Evolutionary conservation across 1,140 invertebrate genomes (phyloP).

Genomic region (Eupristina koningsbergeri): DNA sequence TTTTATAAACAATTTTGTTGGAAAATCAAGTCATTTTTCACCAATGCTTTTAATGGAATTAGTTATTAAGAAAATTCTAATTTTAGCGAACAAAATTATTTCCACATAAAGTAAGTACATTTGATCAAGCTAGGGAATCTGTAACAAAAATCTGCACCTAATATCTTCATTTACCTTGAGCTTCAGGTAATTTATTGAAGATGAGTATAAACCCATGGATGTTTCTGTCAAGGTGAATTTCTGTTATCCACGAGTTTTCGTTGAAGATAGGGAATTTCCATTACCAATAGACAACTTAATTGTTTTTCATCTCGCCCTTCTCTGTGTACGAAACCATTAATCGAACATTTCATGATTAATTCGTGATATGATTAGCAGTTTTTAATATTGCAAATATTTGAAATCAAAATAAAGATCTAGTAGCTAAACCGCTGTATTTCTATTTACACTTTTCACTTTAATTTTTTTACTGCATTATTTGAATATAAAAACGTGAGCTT

Average conservation of each 20-base stretch:
- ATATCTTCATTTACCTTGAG: conserved; percentile 20
- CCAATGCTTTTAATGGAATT: too few species aligned
- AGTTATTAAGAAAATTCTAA: too few species aligned
- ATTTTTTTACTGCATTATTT: not conserved
- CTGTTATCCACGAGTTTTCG: conserved; percentile 56
- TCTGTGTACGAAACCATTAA: conserved; percentile 56
- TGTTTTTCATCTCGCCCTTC: conserved; percentile 69
- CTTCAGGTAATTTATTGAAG: conserved; percentile 34
- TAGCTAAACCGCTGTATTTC: not conserved
- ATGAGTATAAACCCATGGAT: not conserved
- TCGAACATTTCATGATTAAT: not conserved
- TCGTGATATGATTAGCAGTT: not conserved
- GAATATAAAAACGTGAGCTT: not conserved
- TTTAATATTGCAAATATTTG: not conserved
- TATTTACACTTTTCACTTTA: not conserved
- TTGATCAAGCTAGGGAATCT: conserved; percentile 8
- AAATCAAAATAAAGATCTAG: not conserved
- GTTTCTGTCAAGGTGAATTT: not conserved
- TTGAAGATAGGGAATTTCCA: conserved; percentile 60
- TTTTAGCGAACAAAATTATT: not conserved
- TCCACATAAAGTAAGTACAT: not conserved
- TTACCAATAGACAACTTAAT: conserved; percentile 53
- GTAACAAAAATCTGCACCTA: conserved; percentile 6
- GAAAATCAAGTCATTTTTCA: too few species aligned
- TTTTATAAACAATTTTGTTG: too few species aligned